Base-by-base conservation (phyloP, 1,140 invertebrate genomes). In the Atta texana region DNA sequence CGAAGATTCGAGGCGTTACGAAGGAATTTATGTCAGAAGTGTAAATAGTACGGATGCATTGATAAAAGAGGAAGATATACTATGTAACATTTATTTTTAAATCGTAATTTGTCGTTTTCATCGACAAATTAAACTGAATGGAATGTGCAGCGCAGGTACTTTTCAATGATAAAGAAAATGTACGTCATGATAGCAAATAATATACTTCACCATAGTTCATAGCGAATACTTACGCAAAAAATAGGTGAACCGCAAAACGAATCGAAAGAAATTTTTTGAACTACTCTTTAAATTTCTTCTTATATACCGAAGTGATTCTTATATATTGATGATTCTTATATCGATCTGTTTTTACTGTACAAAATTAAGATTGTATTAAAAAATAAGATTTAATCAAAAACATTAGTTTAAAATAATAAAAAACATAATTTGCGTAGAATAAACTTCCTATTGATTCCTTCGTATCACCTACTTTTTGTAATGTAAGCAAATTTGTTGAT, bases 1-100 rank as follows among this genome's bases (percentile, higher is more conserved):
- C 18, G 28, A 66, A 68, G 28, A 16, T 24, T 68, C 31, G 21
- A 55, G 77, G 28, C 49, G 31, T 80, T 69, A 80, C 31, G 49
- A 39, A 81, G 59, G 34, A 81, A 72, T 53, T 71, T 81, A 8
- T 69, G 64, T 71, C 34, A 71, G 6, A 72, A 81, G 34, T 34
- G 16, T 81, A 12, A 39, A 39, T 80, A 3, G 5, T 80, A 44
- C 21, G 12, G 18, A 68, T 39, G 14, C 14, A 31, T 68, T 21
- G 18, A 34, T 24, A 55, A 71, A 18, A 69, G n/a, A 71, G 77
- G 64, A 81, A 77, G 57, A 63, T 77, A 39, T 57, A 44, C 4
- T 53, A 75, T 75, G 24, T 61, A 16, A 31, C 16, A 8, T 77
- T 69, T 49, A 44, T 44, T 66, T 39, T 39, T n/a, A 12, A 44